Percentiles rank a stretch among this genome's conserved stretches.
Evolutionary conservation across 2,888 invertebrate species (phyloP).

Genomic region (Griposia aprilina): DNA sequence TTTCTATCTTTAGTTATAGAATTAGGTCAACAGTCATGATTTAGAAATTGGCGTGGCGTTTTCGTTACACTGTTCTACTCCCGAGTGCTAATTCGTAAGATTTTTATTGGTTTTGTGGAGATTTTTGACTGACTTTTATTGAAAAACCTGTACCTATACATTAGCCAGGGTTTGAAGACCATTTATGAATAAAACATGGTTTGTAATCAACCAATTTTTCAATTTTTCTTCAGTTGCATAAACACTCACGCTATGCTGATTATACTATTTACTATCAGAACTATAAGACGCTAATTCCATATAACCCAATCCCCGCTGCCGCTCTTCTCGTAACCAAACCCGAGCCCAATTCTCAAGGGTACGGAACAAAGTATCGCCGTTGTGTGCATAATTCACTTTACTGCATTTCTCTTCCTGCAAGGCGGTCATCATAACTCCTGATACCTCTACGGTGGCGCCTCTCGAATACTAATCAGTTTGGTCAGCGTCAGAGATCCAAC

Average conservation of each 20-base stretch:
- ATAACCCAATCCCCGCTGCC: conserved; percentile 31
- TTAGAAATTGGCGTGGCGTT: neutral
- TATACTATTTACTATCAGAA: neutral
- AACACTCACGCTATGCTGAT: neutral
- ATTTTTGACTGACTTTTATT: neutral
- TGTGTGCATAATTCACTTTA: conserved; percentile 89
- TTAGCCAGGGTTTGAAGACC: neutral
- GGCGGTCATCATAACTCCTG: conserved; percentile 81
- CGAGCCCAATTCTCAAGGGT: conserved; percentile 70
- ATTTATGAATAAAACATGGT: no score
- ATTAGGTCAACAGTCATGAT: conserved; percentile 15
- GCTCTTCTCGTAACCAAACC: conserved; percentile 56
- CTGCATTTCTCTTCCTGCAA: conserved; percentile 77
- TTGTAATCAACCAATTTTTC: neutral
- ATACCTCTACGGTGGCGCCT: conserved; percentile 57
- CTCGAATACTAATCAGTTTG: conserved; percentile 63
- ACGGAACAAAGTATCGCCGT: conserved; percentile 87
- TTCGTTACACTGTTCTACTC: neutral
- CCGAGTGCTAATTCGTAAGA: neutral
- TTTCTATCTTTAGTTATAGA: neutral
- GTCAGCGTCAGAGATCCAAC: conserved; percentile 39
- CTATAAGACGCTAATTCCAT: neutral
- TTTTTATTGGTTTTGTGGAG: neutral
- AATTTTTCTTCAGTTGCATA: neutral
- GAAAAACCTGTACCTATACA: neutral